Evolutionary conservation across 2,113 vertebrate genomes (phyloP).

Genomic region (Crocuta crocuta): DNA sequence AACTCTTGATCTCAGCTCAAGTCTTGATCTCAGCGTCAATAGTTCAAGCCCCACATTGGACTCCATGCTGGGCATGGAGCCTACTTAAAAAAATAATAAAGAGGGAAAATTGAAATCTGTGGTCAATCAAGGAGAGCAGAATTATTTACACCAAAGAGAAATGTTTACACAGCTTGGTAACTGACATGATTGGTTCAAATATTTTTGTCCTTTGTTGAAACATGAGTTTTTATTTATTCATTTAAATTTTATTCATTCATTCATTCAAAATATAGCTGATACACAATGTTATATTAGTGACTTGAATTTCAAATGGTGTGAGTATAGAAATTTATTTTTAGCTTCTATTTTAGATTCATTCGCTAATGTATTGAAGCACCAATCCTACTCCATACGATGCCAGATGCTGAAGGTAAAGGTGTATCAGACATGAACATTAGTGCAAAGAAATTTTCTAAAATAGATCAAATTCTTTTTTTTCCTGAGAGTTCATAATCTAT

Average conservation of each 20-base stretch:
- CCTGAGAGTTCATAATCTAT: background rate
- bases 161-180: background rate
- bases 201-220: background rate
- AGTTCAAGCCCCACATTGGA: no score
- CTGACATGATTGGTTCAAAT: background rate
- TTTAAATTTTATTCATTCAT: background rate
- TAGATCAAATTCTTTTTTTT: slow-evolving; percentile 25
- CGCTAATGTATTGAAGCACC: background rate
- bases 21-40: no score
- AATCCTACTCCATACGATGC: background rate
- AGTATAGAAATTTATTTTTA: slow-evolving; percentile 33
- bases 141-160: slow-evolving; percentile 14
- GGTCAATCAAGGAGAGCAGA: background rate
- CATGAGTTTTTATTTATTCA: background rate
- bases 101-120: background rate
- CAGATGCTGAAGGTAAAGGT: background rate
- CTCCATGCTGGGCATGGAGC: no score
- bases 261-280: background rate
- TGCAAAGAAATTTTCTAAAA: background rate
- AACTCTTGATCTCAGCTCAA: no score
- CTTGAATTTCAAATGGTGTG: slow-evolving; percentile 36
- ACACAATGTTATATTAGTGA: background rate
- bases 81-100: no score
- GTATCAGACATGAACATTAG: background rate
- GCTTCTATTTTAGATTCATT: background rate